Percentiles rank a stretch among this genome's conserved stretches.
phyloP scores from a whole-genome alignment of 1,140 invertebrate genomes.

The Ceratosolen fusciceps region DNA sequence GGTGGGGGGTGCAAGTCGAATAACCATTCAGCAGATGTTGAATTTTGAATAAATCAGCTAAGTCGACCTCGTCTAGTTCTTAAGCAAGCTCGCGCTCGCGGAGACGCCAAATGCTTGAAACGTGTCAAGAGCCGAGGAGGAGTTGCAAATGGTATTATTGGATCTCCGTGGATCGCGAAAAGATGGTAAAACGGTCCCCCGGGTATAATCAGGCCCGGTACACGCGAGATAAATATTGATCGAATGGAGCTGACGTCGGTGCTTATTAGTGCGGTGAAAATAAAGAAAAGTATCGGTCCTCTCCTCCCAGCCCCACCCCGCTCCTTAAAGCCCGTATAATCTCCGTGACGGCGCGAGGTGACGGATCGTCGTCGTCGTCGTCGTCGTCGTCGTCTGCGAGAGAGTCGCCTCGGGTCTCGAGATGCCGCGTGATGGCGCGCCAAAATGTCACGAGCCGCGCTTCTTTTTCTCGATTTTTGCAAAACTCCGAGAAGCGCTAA shows the following conservation, averaged over 20 bases:
- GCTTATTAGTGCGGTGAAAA: slow-evolving; percentile 16
- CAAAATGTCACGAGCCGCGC: too few species aligned
- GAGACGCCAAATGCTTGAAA: too few species aligned
- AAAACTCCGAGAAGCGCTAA: background rate
- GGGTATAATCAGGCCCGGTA: slow-evolving; percentile 7
- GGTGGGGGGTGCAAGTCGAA: too few species aligned
- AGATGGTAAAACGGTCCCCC: background rate
- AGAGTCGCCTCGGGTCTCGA: background rate
- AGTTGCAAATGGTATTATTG: too few species aligned
- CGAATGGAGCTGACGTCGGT: background rate
- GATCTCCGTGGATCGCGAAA: background rate
- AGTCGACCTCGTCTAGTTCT: too few species aligned
- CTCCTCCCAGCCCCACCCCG: too few species aligned
- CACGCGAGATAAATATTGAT: slow-evolving; percentile 37
- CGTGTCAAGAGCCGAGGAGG: too few species aligned
- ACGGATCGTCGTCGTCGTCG: too few species aligned
- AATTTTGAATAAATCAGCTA: too few species aligned
- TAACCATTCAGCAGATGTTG: too few species aligned
- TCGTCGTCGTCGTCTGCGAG: background rate
- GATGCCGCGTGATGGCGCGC: background rate
- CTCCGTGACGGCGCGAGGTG: background rate
- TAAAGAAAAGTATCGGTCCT: background rate
- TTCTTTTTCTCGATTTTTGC: too few species aligned
- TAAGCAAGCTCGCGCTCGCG: too few species aligned
- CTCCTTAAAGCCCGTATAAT: background rate